Conservation (phyloP, 2,113 vertebrate species). For the Amazona vittata region DNA sequence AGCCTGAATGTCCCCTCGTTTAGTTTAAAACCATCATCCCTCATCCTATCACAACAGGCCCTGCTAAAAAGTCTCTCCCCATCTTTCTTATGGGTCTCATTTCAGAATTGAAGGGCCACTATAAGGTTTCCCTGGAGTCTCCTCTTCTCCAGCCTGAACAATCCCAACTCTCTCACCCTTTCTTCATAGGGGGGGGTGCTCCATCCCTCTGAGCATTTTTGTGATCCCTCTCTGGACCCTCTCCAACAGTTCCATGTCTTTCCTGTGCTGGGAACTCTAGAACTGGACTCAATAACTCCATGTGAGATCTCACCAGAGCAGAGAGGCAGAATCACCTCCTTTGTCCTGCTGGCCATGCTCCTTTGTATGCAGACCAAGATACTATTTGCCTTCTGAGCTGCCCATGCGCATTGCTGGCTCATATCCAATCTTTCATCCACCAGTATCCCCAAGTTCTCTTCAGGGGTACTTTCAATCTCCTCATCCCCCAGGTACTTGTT, state of each 20-base stretch:
- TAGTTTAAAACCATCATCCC: background rate
- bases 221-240: background rate
- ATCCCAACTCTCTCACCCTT: background rate
- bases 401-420: background rate
- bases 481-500: background rate
- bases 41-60: background rate
- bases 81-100: background rate
- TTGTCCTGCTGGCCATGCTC: background rate
- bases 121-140: background rate
- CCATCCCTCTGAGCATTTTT: background rate
- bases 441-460: background rate
- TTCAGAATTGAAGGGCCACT: background rate
- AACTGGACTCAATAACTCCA: background rate
- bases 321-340: background rate
- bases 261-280: background rate
- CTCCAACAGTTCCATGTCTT: background rate
- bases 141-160: background rate
- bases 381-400: background rate
- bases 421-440: background rate
- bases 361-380: background rate
- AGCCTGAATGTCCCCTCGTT: background rate
- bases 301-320: background rate
- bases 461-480: background rate
- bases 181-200: background rate
- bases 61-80: background rate